phyloP scores from a whole-genome alignment of 2,888 invertebrate species.

The Junonia oenone region DNA sequence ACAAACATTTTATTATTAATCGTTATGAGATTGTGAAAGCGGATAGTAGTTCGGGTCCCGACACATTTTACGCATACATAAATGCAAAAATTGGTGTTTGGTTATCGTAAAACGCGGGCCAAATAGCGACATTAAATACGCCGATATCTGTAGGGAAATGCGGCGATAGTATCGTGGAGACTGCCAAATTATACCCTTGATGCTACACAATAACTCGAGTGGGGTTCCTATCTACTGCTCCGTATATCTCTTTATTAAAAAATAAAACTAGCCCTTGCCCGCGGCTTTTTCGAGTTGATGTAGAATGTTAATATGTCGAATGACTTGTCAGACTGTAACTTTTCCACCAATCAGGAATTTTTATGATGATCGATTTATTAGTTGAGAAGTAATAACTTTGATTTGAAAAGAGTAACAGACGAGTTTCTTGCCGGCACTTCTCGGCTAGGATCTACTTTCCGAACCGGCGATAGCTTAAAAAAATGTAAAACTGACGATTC shows the following conservation, averaged over 20 bases:
- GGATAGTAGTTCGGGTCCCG: not conserved
- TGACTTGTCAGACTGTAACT: too few relatives aligned
- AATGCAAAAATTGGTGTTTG: constrained; percentile 37
- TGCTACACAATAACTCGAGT: constrained; percentile 38
- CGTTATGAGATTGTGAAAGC: not conserved
- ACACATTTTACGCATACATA: constrained; percentile 4
- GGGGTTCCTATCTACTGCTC: not conserved
- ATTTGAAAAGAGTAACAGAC: too few relatives aligned
- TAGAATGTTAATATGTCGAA: not conserved
- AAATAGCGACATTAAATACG: constrained; percentile 70
- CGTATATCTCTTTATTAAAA: not conserved
- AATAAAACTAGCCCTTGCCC: not conserved
- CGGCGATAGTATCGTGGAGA: constrained; percentile 63
- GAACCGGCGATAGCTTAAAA: too few relatives aligned
- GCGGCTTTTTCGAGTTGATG: not conserved
- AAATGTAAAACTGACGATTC: too few relatives aligned
- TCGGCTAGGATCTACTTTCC: too few relatives aligned
- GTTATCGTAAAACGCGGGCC: constrained; percentile 44
- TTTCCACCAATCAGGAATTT: too few relatives aligned
- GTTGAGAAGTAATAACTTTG: too few relatives aligned
- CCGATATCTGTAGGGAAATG: constrained; percentile 66
- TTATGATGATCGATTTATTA: too few relatives aligned
- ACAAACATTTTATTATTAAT: not conserved
- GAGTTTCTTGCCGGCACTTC: too few relatives aligned
- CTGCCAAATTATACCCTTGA: constrained; percentile 72